Evolutionary conservation across 2,888 invertebrate species (phyloP).

Genomic region (Odontocolon sp.): DNA sequence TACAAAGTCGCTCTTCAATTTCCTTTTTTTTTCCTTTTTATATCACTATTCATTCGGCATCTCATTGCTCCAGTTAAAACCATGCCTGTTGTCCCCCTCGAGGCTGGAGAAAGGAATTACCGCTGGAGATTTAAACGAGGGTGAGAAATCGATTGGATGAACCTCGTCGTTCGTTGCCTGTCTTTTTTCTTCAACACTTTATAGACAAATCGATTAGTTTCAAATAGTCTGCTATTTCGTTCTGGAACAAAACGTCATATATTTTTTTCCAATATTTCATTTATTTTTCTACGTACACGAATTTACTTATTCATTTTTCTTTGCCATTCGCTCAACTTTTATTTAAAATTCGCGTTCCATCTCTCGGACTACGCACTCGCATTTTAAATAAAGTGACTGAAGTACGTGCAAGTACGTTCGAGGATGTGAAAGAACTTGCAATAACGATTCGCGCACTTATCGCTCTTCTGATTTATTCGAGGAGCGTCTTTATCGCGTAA

Average conservation of each 20-base stretch:
- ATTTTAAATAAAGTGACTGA: background rate
- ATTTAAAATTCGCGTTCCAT: background rate
- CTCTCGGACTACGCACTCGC: conserved; percentile 5
- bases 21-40: conserved; percentile 23
- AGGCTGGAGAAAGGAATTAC: background rate
- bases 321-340: background rate
- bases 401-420: background rate
- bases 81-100: background rate
- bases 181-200: background rate
- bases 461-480: conserved; percentile 42
- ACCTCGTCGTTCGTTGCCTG: background rate
- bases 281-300: too few species aligned
- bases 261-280: too few species aligned
- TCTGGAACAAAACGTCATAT: too few species aligned
- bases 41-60: conserved; percentile 18
- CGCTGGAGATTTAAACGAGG: background rate
- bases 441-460: conserved; percentile 32
- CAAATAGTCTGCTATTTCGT: too few species aligned
- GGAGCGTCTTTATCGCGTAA: conserved; percentile 44
- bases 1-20: background rate
- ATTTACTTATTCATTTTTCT: too few species aligned
- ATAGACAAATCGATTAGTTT: background rate
- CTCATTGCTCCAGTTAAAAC: conserved; percentile 20
- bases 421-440: conserved; percentile 6
- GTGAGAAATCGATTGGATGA: background rate